A percentile compares a stretch with the other conserved stretches of the same genome.
phyloP scores from a whole-genome alignment of 2,113 vertebrate species.

The Rhinogobius similis region DNA sequence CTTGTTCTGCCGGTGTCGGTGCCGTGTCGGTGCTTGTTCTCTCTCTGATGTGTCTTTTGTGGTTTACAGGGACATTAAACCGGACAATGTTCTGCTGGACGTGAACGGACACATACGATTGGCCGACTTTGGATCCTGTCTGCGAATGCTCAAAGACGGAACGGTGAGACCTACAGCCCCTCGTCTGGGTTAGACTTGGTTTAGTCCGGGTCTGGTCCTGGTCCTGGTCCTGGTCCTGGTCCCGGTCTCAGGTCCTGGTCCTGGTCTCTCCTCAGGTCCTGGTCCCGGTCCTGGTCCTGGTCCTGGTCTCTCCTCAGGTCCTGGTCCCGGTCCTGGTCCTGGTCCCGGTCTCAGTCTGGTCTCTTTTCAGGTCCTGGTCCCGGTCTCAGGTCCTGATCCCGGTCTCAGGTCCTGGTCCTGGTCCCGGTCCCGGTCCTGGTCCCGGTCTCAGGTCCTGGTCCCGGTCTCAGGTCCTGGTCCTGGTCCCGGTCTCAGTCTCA shows the following conservation, averaged over 20 bases:
- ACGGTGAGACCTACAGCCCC: constrained; percentile 89
- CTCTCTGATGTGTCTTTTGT: too few relatives aligned
- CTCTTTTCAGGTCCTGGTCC: background rate
- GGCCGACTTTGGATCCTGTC: constrained; percentile 96
- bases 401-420: too few relatives aligned
- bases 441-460: background rate
- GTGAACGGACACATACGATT: constrained; percentile 95
- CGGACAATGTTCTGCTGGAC: constrained; percentile 95
- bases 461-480: background rate
- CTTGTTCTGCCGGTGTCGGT: too few relatives aligned
- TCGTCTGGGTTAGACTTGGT: background rate
- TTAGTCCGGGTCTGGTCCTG: background rate
- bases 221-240: background rate
- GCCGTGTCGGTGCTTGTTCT: too few relatives aligned
- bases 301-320: constrained; percentile 80
- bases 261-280: constrained; percentile 82
- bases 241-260: background rate
- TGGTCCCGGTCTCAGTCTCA: background rate
- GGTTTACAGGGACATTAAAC: constrained; percentile 90
- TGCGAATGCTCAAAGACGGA: constrained; percentile 95
- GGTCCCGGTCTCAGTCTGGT: background rate
- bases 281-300: background rate
- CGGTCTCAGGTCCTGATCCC: background rate
- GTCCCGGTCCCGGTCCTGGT: background rate
- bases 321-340: too few relatives aligned